Evolutionary conservation across 1,140 invertebrate genomes (phyloP), one percentile per base, ranked within the genome.

Genomic region (Bombus fervidus): DNA sequence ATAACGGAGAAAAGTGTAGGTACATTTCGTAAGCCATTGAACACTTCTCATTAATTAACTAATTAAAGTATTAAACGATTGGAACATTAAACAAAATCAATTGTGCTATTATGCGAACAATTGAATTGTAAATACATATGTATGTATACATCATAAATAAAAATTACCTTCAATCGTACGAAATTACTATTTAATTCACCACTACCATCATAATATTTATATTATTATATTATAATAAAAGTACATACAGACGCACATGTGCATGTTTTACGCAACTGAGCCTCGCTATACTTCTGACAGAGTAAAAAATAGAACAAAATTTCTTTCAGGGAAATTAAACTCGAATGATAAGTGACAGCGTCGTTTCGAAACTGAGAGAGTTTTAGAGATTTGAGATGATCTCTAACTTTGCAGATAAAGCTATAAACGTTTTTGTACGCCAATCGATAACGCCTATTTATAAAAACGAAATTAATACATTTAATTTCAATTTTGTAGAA

Each of bases 91-190:
- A 1, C 22, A 69, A 69, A 72, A 39, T 53, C 47, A 53, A 53
- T 43, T 31, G 66, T 37, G 18, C 3, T 6, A 18, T 18, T 41
- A 12, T 31, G 41, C 1, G 2, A 31, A 47, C 43, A 1, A 86
- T 64, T 37, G n/a, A 37, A 78, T 62, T 72, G 34, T 77, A 77
- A 77, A 85, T 78, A 78, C 41, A 59, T 53, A 71, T 59, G 43
- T 53, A 43, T 2, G 76, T 15, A 1, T 62, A 47, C 34, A 39
- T 39, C 15, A 22, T 31, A 25, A 37, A 37, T 43, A 43, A 85
- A 37, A 25, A 66, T 25, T 64, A 62, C 31, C 8, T 25, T 22
- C 6, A 22, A 22, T 53, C 2, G n/a, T 47, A n/a, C 13, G 18
- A 22, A 22, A 53, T 53, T 53, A 8, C 47, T 22, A n/a, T 62